Percentiles rank a stretch among this genome's conserved stretches.
phyloP scores from a whole-genome alignment of 92 coral and sea anemone genomes.

The Muricea muricata region DNA sequence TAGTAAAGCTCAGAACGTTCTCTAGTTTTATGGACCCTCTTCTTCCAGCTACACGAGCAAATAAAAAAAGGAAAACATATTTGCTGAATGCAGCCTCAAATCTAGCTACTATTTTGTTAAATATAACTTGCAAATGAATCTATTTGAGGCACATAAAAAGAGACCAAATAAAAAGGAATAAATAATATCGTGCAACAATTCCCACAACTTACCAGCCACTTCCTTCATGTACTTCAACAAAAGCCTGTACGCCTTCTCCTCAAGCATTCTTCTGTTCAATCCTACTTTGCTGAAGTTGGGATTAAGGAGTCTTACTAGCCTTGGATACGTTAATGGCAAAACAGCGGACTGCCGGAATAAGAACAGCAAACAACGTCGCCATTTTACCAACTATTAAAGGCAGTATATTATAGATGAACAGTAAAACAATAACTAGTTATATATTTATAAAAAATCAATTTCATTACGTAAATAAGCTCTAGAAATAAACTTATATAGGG shows the following conservation, averaged over 20 bases:
- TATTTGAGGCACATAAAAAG: too few relatives aligned
- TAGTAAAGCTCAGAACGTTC: slow-evolving; percentile 25
- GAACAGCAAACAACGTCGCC: slow-evolving; percentile 53
- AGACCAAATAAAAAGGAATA: neutral
- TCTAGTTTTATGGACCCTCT: slow-evolving; percentile 37
- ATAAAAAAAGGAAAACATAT: neutral
- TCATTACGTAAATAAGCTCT: too few relatives aligned
- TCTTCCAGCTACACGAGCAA: slow-evolving; percentile 52
- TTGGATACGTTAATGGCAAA: slow-evolving; percentile 44
- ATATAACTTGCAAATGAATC: neutral
- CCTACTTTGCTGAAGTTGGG: slow-evolving; percentile 50
- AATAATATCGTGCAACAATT: too few relatives aligned
- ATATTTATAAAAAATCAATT: too few relatives aligned
- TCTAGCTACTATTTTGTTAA: too few relatives aligned
- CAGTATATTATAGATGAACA: neutral
- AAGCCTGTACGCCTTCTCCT: slow-evolving; percentile 50
- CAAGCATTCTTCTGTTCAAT: slow-evolving; percentile 31
- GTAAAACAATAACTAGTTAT: neutral
- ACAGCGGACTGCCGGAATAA: slow-evolving; percentile 55
- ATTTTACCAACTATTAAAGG: slow-evolving; percentile 43
- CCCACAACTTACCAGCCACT: slow-evolving; percentile 46
- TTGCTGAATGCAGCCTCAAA: neutral
- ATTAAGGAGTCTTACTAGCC: slow-evolving; percentile 39
- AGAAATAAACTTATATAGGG: too few relatives aligned
- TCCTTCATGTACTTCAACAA: slow-evolving; percentile 64